Base-by-base conservation (phyloP, 2,113 vertebrate species). In the Aleadryas rufinucha region DNA sequence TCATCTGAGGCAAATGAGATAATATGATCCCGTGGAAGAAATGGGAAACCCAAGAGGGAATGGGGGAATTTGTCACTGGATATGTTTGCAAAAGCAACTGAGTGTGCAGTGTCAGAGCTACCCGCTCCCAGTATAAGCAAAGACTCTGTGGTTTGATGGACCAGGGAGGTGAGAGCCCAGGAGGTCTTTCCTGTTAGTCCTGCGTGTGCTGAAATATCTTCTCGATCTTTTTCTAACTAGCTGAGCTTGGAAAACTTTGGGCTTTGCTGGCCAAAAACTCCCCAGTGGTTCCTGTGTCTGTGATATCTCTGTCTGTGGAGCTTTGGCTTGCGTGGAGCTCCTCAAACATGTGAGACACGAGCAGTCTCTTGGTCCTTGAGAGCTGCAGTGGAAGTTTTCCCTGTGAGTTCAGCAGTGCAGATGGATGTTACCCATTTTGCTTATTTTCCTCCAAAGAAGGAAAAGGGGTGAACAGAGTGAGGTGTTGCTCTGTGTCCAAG, bases 1-100 rank as follows among this genome's bases (percentile, higher is more conserved):
- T 95, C 92, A 78, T 95, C 75, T 74, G 85, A 94, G 75, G 84
- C 81, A 90, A 96, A 94, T 87, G 84, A 90, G 76, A 91, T 78
- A 88, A 91, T 37, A 72, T 39, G 92, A 97, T 84, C 82, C 84
- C 0, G 0, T 57, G 53, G 78, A 96, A 95, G 85, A 94, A 95
- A 96, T 0, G 10, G 69, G 90, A 95, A 96, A 89, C 90, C 65
- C 92, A 52, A 50, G 71, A 68, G 85, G 84, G 94, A 96, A 59
- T 30, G 60, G 56, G 77, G 88, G 84, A 93, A 71, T 82, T 97
- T 89, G 80, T 96, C 88, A 89, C 39, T 96, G 79, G 92, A 93
- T 94, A 83, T 60, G 75, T 89, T 93, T 93, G 82, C 22, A 59
- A 59, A 80, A 77, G 71, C 52, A 79, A 59, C 70, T 14, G 70